Evolutionary conservation across 1,140 invertebrate genomes (phyloP).

Genomic region (Drosophila rhopaloa): DNA sequence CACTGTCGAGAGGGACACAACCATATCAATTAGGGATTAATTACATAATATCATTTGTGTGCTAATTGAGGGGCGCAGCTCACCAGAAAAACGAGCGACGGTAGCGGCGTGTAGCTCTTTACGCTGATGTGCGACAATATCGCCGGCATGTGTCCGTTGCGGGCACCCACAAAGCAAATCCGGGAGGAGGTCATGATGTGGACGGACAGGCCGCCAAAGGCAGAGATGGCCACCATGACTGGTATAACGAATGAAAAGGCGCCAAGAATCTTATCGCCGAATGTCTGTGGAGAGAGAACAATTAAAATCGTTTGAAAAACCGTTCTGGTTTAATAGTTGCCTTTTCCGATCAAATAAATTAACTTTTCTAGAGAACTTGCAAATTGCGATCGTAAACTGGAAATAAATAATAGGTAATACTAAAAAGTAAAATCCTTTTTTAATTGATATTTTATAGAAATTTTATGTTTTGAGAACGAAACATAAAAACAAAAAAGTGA

Average conservation of each 20-base stretch:
- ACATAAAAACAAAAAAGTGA: no score
- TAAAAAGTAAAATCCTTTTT: no score
- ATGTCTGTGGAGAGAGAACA: slow-evolving; percentile 87
- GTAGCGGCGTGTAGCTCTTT: slow-evolving; percentile 92
- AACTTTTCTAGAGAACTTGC: slow-evolving; percentile 7
- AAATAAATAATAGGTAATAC: no score
- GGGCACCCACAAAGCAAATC: slow-evolving; percentile 96
- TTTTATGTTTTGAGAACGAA: no score
- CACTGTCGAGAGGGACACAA: slow-evolving; percentile 85
- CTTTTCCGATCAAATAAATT: slow-evolving; percentile 12
- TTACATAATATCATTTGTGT: slow-evolving; percentile 60
- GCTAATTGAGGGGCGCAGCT: slow-evolving; percentile 64
- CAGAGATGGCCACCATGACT: slow-evolving; percentile 93
- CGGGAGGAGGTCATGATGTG: slow-evolving; percentile 95
- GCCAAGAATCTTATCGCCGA: slow-evolving; percentile 91
- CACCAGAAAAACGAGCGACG: slow-evolving; percentile 94
- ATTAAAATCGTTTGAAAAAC: slow-evolving; percentile 11
- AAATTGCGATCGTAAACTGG: not conserved
- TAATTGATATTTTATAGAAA: no score
- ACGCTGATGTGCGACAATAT: slow-evolving; percentile 94
- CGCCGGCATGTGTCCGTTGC: slow-evolving; percentile 94
- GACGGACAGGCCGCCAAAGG: slow-evolving; percentile 94
- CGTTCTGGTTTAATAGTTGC: not conserved
- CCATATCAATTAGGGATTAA: slow-evolving; percentile 47
- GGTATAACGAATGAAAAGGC: slow-evolving; percentile 92